These are phyloP conservation scores for Rhagonycha lutea DNA, from an alignment of 2,888 invertebrate species.

Conservation along the genomic window DNA sequence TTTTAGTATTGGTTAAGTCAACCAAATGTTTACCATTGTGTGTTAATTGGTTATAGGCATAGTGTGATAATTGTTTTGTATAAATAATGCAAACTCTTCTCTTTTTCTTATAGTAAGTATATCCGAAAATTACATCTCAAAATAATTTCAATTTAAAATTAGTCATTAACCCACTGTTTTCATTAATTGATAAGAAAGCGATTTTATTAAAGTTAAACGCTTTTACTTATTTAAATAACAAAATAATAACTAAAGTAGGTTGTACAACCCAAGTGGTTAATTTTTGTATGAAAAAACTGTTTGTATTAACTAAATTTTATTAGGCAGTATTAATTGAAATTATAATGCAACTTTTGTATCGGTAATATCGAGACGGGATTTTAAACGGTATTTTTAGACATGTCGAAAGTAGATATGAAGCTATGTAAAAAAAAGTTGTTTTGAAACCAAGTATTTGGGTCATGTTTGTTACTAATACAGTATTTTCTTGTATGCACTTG, in stretches of 20 bases:
- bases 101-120: too few relatives aligned
- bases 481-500: neutral
- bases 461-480: neutral
- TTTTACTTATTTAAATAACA: slow-evolving; percentile 22
- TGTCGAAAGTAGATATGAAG: neutral
- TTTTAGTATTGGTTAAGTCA: too few relatives aligned
- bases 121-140: too few relatives aligned
- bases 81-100: neutral
- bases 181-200: neutral
- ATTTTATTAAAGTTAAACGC: neutral
- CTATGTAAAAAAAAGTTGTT: neutral
- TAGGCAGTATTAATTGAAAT: neutral
- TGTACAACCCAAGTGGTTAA: slow-evolving; percentile 6
- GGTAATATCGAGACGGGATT: neutral
- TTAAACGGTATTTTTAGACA: neutral
- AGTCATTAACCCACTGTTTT: neutral
- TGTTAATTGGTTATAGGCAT: neutral
- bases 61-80: neutral
- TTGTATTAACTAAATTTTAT: neutral
- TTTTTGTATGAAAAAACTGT: neutral
- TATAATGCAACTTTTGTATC: neutral
- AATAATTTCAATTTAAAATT: neutral
- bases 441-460: neutral
- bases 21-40: neutral
- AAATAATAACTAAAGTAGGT: slow-evolving; percentile 14